Evolutionary conservation across 2,797 vertebrate genomes (phyloP), one percentile per base, ranked within the genome.

Genomic region (Setipinna tenuifilis): DNA sequence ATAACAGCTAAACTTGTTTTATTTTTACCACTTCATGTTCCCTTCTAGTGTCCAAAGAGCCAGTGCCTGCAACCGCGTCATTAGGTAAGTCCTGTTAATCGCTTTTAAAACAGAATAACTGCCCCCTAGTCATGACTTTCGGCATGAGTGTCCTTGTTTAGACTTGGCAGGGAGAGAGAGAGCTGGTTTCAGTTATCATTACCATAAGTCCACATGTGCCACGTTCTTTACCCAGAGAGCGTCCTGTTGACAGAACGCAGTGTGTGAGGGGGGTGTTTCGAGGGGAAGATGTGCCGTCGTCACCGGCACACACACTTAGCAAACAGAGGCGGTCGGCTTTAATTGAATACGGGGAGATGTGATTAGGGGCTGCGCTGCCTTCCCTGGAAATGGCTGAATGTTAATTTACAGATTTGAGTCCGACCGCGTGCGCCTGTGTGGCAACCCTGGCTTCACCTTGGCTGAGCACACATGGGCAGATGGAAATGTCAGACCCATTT

Each of bases 41-140:
- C 86, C 90, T 88, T 88, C 89, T 90, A 96, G 95, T 97, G 85
- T 97, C 96, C 87, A 97, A 96, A 91, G 96, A 97, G 88, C 95
- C 95, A 17, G 95, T 96, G 80, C 96, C 96, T 83, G 96, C 96
- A 85, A 95, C 96, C 14, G 91, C 95, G 4, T 96, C 96, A 68
- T 94, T 97, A 92, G 95, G 96, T 97, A 94, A 96, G 95, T 87
- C 35, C 83, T 58, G 85, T 35, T 78, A 44, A 41, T 44, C 35
- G 19, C 71, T 78, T 44, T 16, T 31, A 41, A 41, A 31, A 78
- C 71, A 41, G 71, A 35, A 78, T 78, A 25, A 5, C 35, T 41
- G 35, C 35, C n/a, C n/a, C 68, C 12, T 48, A 14, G 71, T 10
- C 71, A 2, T 78, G 71, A 78, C 71, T 44, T 78, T 44, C 35